Percentiles rank a stretch among this genome's conserved stretches.
phyloP scores from a whole-genome alignment of 2,888 invertebrate genomes.

The Blomia tropicalis region DNA sequence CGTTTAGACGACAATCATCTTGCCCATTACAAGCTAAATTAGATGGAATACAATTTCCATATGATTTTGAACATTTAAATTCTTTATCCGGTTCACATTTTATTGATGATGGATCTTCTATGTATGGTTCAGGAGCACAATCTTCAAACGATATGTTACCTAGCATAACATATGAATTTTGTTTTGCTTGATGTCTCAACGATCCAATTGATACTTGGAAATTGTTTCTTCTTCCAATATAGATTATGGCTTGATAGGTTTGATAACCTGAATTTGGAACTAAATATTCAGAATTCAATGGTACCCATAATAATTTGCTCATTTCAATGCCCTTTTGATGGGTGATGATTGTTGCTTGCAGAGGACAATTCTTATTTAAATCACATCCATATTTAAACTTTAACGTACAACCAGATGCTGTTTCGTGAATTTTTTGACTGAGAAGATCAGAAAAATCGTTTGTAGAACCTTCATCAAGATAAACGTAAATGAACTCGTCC shows the following conservation, averaged over 20 bases:
- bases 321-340: background rate
- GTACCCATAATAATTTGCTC: background rate
- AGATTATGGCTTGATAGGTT: background rate
- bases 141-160: background rate
- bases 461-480: background rate
- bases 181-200: background rate
- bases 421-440: background rate
- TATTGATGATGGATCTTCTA: background rate
- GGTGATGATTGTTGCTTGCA: background rate
- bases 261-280: background rate
- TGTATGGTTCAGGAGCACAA: background rate
- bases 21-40: background rate
- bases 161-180: background rate
- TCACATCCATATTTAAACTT: background rate
- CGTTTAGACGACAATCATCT: background rate
- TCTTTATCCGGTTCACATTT: background rate
- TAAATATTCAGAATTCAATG: background rate
- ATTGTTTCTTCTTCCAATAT: background rate
- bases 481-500: background rate
- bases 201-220: background rate
- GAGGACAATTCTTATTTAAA: background rate
- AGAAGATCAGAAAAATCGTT: background rate
- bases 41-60: constrained; percentile 4
- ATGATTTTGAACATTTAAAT: background rate
- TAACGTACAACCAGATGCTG: background rate